These are phyloP conservation scores for Enteromius argenteus DNA, from an alignment of 2,797 vertebrate species.

Conservation along the genomic window DNA sequence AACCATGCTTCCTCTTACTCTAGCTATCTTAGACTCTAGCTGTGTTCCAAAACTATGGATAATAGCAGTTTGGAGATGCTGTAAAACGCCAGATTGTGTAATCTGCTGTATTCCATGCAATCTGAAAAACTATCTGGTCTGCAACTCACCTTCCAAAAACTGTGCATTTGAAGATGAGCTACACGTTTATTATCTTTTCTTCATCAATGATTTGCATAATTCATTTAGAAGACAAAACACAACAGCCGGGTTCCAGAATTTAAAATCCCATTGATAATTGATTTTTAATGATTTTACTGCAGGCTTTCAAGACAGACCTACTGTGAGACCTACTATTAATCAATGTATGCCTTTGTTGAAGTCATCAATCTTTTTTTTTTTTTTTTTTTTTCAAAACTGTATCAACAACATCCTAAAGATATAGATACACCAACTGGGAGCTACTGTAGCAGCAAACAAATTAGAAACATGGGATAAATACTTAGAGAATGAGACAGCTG, in stretches of 20 bases:
- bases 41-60: neutral
- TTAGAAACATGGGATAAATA: neutral
- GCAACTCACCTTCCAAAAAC: neutral
- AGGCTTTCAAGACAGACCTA: neutral
- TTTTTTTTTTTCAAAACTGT: neutral
- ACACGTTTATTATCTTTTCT: neutral
- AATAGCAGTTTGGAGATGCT: neutral
- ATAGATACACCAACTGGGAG: neutral
- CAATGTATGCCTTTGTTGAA: neutral
- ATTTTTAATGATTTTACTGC: neutral
- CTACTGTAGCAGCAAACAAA: neutral
- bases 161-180: neutral
- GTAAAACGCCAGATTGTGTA: neutral
- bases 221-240: neutral
- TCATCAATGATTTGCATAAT: neutral
- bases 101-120: neutral
- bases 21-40: neutral
- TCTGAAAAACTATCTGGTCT: neutral
- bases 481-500: neutral
- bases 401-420: neutral
- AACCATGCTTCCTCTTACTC: neutral
- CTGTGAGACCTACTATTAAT: neutral
- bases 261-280: neutral
- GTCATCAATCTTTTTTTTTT: neutral
- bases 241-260: constrained; percentile 9